Evolutionary conservation across 2,888 invertebrate species (phyloP).

Genomic region (Drosophila imparisetae): DNA sequence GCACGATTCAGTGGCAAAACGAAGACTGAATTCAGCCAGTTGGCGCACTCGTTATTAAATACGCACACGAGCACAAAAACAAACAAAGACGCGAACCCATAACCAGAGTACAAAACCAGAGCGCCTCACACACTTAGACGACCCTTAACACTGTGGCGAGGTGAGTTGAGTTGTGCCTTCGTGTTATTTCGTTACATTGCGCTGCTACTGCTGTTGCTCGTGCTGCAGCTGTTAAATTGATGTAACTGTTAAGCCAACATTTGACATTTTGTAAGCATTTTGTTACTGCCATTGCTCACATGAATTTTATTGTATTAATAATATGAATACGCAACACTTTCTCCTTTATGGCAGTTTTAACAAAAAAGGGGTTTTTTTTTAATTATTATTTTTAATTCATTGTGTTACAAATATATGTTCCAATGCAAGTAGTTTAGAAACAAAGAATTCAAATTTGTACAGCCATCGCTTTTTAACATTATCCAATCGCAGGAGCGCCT

Average conservation of each 20-base stretch:
- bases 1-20: conserved; percentile 80
- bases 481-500: conserved; percentile 33
- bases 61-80: conserved; percentile 34
- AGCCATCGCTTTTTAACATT: conserved; percentile 7
- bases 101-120: conserved; percentile 8
- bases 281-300: conserved; percentile 4
- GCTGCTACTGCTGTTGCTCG: not conserved
- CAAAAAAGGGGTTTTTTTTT: accelerated
- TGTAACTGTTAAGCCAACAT: conserved; percentile 14
- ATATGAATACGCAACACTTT: conserved; percentile 26
- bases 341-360: not conserved
- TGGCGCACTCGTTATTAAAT: conserved; percentile 77
- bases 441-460: not conserved
- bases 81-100: conserved; percentile 26
- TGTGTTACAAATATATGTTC: not conserved
- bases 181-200: not conserved
- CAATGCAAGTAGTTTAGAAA: not conserved
- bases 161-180: conserved; percentile 28
- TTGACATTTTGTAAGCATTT: conserved; percentile 7
- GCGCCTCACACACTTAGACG: conserved; percentile 14
- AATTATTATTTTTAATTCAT: not conserved
- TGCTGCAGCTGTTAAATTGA: not conserved
- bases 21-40: conserved; percentile 73
- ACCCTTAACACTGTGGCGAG: conserved; percentile 33
- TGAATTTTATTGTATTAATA: not conserved